phyloP scores from a whole-genome alignment of 2,797 vertebrate genomes.

The Paguma larvata region DNA sequence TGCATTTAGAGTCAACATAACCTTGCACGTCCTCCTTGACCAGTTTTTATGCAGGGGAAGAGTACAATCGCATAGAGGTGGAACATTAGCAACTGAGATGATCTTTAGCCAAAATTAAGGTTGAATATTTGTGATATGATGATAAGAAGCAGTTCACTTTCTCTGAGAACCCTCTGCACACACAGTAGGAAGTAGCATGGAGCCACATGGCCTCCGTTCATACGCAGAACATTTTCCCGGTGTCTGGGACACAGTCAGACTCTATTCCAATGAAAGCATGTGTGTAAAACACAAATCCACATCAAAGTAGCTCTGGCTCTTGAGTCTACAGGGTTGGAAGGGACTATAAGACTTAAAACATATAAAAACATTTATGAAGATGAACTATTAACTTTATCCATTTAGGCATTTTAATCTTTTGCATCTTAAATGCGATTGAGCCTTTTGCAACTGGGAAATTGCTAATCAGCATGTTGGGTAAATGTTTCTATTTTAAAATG shows the following conservation, averaged over 20 bases:
- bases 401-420: conserved; percentile 89
- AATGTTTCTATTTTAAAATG: conserved; percentile 88
- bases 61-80: conserved; percentile 70
- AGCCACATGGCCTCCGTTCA: neutral
- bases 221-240: neutral
- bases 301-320: conserved; percentile 66
- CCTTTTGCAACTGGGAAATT: conserved; percentile 88
- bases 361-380: conserved; percentile 87
- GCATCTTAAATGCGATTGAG: conserved; percentile 88
- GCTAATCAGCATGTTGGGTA: conserved; percentile 88
- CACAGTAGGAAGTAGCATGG: neutral
- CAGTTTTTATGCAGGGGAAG: conserved; percentile 73
- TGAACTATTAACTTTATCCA: conserved; percentile 88
- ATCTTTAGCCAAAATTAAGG: conserved; percentile 77
- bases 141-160: conserved; percentile 13
- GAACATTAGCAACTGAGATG: conserved; percentile 74
- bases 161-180: neutral
- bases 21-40: conserved; percentile 62
- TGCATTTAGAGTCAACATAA: conserved; percentile 69
- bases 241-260: neutral
- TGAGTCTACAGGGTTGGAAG: conserved; percentile 26
- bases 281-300: conserved; percentile 67
- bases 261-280: conserved; percentile 32
- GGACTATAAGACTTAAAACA: conserved; percentile 80
- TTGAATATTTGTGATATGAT: conserved; percentile 48